phyloP scores from a whole-genome alignment of 2,888 invertebrate genomes.

The Hylaea fasciaria region DNA sequence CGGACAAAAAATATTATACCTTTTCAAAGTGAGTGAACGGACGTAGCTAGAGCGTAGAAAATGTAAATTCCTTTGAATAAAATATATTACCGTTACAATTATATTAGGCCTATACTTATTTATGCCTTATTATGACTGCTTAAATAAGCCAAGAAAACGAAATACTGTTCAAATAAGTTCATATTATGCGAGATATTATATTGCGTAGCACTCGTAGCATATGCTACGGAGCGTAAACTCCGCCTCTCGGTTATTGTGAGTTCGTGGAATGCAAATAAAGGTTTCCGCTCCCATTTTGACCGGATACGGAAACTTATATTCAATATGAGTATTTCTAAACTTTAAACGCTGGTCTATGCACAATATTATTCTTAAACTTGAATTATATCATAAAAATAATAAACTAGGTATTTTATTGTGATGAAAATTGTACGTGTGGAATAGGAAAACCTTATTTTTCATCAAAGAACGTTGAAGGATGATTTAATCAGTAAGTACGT shows the following conservation, averaged over 20 bases:
- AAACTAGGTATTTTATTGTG: too few species aligned
- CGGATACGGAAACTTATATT: constrained; percentile 54
- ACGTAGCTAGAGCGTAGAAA: too few species aligned
- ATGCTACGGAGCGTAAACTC: constrained; percentile 51
- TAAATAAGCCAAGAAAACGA: constrained; percentile 20
- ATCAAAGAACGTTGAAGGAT: too few species aligned
- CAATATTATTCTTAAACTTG: constrained; percentile 2
- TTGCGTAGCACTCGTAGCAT: constrained; percentile 48
- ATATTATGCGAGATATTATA: constrained; percentile 20
- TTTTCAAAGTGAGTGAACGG: too few species aligned
- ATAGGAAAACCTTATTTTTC: too few species aligned
- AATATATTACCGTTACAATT: not conserved
- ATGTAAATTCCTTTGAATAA: too few species aligned
- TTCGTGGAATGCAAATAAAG: constrained; percentile 47
- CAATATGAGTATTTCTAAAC: constrained; percentile 51
- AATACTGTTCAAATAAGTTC: constrained; percentile 17
- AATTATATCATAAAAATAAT: too few species aligned
- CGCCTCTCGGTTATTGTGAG: constrained; percentile 51
- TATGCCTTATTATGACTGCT: constrained; percentile 4
- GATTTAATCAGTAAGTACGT: too few species aligned
- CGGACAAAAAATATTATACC: too few species aligned
- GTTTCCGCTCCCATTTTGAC: constrained; percentile 47
- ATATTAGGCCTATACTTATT: too few species aligned
- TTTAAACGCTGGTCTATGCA: constrained; percentile 43
- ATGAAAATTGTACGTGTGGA: too few species aligned